Base-by-base conservation (phyloP, 1,140 invertebrate genomes). In the Drosophila setifemur region DNA sequence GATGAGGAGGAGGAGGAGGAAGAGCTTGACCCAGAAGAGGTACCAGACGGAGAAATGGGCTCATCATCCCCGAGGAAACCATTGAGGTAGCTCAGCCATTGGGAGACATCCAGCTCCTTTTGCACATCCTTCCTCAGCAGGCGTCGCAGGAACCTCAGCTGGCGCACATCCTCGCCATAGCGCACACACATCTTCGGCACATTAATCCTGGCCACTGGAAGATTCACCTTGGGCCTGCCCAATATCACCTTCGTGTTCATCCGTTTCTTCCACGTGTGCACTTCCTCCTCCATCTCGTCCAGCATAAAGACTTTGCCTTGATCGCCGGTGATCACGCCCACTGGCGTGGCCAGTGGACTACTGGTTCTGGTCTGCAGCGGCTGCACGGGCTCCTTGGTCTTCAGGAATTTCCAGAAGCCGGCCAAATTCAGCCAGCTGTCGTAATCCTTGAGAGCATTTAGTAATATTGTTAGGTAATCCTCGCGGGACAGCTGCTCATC, bases 221-320 rank as follows among this genome's bases (percentile, higher is more conserved):
- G 40, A 57, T 79, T 75, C 0, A 86, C 75, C 18, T 49, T 72
- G 9, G 74, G 81, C 16, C 49, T 61, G 16, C 43, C 28, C 3
- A 74, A 11, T 11, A 79, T 45, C 4, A 74, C 60, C 23, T 79
- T 71, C 0, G 28, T 42, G 14, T 75, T 72, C 28, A 85, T 85
- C 5, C 74, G 81, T 12, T 47, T 23, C 35, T 68, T 72, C 79
- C 79, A 85, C 5, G 66, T 85, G 25, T 44, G 79, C n/a, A 69
- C 66, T n/a, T 85, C 81, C 43, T 72, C 73, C 21, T 85, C 48
- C 66, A 85, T 86, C 3, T 79, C 71, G 9, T 79, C 71, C 3
- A 85, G 54, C 66, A 72, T 75, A 11, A 86, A 85, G 5, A 86
- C 57, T 35, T 72, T 85, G 4, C 48, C 54, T 23, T 70, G 52